These are phyloP conservation scores for Julus scanicus DNA, from an alignment of 2,888 invertebrate genomes.

Conservation along the genomic window DNA sequence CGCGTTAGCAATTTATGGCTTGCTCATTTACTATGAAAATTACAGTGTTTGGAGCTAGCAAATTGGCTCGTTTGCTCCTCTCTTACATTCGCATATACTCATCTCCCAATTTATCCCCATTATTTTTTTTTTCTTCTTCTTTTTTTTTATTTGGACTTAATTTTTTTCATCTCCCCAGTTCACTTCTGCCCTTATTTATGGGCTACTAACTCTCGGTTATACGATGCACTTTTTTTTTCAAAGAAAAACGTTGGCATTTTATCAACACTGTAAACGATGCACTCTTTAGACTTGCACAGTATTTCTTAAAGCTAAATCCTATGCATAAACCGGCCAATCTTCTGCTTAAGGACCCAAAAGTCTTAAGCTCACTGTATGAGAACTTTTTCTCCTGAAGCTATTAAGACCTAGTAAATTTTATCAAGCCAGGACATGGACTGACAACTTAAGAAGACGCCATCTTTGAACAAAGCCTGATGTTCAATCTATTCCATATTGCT, in stretches of 20 bases:
- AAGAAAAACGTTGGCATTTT: slow-evolving; percentile 11
- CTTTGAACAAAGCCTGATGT: no score
- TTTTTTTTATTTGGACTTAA: not conserved
- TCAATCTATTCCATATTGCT: no score
- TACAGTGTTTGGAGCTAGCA: slow-evolving; percentile 19
- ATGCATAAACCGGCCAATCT: not conserved
- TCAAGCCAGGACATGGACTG: no score
- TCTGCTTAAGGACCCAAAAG: no score
- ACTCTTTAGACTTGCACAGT: not conserved
- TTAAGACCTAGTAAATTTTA: no score
- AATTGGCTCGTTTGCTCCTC: slow-evolving; percentile 19
- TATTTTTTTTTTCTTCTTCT: no score
- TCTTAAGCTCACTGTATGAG: no score
- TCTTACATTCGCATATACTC: slow-evolving; percentile 3
- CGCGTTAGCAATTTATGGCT: slow-evolving; percentile 24
- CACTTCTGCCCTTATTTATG: slow-evolving; percentile 8
- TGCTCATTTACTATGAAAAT: slow-evolving; percentile 50
- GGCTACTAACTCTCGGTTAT: slow-evolving; percentile 11
- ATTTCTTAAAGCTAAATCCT: not conserved
- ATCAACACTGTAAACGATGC: not conserved
- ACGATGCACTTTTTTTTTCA: not conserved
- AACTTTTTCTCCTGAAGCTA: no score
- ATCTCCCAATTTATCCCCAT: slow-evolving; percentile 3
- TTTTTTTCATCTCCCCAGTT: slow-evolving; percentile 1
- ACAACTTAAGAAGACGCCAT: no score